A percentile compares a stretch with the other conserved stretches of the same genome.
These are phyloP conservation scores for Hylomyscus alleni DNA, from an alignment of 2,797 vertebrate genomes.

Conservation along the genomic window DNA sequence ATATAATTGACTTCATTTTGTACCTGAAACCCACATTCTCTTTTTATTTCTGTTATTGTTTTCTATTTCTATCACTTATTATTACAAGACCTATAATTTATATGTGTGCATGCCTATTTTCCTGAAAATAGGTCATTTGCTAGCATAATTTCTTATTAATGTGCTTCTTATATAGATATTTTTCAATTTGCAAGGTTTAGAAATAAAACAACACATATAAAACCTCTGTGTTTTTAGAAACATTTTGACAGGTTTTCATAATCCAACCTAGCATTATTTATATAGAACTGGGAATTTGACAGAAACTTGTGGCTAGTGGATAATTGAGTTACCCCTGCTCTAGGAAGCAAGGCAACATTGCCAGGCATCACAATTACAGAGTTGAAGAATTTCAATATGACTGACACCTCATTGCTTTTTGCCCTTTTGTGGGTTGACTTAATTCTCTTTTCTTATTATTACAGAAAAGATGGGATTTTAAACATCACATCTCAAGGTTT, in stretches of 20 bases:
- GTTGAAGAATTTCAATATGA: background rate
- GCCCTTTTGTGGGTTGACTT: background rate
- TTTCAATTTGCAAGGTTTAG: slow-evolving; percentile 16
- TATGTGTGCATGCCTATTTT: background rate
- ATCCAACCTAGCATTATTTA: background rate
- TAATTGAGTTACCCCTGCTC: background rate
- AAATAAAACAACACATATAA: slow-evolving; percentile 21
- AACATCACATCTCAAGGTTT: background rate
- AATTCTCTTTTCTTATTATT: background rate
- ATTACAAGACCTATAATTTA: background rate
- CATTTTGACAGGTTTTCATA: background rate
- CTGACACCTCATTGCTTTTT: background rate
- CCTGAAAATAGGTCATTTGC: background rate
- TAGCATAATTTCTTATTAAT: background rate
- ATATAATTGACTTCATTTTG: slow-evolving; percentile 7
- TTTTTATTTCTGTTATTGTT: background rate
- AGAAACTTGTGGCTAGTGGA: background rate
- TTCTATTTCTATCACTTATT: slow-evolving; percentile 35
- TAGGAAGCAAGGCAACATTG: background rate
- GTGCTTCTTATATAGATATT: background rate
- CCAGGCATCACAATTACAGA: background rate
- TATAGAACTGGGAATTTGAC: background rate
- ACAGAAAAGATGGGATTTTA: background rate
- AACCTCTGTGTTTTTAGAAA: slow-evolving; percentile 1
- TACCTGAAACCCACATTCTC: background rate